Conservation (phyloP, 2,113 vertebrate species). For the Castor canadensis region DNA sequence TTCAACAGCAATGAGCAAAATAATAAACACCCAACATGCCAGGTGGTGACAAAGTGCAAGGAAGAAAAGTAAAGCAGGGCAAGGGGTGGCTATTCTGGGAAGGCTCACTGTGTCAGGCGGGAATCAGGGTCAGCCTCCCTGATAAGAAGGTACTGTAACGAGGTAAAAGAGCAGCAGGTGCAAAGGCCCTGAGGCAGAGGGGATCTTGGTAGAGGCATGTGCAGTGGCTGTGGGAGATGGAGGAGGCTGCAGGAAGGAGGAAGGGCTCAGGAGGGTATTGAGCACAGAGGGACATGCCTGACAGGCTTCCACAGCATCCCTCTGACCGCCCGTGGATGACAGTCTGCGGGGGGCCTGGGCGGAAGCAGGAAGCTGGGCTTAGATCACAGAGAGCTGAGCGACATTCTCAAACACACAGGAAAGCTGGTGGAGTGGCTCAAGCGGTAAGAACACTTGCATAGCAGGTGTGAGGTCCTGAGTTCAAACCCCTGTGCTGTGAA, state of each 20-base stretch:
- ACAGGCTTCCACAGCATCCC: neutral
- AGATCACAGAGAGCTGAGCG: neutral
- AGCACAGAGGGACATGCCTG: neutral
- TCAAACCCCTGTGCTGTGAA: no score
- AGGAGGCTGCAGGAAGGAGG: neutral
- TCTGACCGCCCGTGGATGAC: fast-evolving
- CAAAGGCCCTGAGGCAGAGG: slow-evolving; percentile 20
- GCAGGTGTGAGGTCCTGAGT: no score
- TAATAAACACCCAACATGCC: neutral
- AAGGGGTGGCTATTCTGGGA: neutral
- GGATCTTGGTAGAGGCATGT: neutral
- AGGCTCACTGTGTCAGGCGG: neutral
- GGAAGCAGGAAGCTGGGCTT: neutral
- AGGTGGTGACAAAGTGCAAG: neutral
- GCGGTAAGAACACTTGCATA: no score
- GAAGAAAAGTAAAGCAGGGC: neutral
- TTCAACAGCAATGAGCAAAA: neutral
- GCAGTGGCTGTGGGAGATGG: neutral
- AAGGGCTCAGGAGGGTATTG: neutral
- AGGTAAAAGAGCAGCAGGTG: neutral
- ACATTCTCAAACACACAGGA: slow-evolving; percentile 44
- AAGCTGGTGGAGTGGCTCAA: no score
- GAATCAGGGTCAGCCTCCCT: neutral
- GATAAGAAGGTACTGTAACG: neutral
- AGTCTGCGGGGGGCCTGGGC: neutral